A percentile compares a stretch with the other conserved stretches of the same genome.
phyloP scores from a whole-genome alignment of 2,797 vertebrate species.

The Anguilla pacifica region DNA sequence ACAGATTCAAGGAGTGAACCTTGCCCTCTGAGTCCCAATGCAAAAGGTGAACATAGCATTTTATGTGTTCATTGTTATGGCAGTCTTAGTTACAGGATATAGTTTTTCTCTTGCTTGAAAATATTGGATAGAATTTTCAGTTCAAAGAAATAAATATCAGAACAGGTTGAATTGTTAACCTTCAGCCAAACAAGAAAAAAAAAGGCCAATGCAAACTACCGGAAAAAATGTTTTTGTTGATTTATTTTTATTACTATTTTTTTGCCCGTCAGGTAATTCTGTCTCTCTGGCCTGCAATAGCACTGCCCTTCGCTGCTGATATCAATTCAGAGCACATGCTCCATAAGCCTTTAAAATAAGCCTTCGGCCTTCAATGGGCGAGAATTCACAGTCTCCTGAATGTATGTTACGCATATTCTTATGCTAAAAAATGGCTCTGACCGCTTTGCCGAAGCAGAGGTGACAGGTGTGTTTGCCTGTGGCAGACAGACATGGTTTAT shows the following conservation, averaged over 20 bases:
- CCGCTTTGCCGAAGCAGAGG: not conserved
- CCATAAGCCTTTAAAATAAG: not conserved
- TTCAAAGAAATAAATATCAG: not conserved
- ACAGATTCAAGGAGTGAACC: not conserved
- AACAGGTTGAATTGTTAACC: not conserved
- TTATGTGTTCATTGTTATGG: not conserved
- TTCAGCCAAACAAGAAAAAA: not conserved
- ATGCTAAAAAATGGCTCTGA: not conserved
- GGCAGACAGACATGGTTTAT: not conserved
- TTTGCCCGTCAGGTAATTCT: not conserved
- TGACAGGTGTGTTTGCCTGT: not conserved
- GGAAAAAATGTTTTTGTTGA: not conserved
- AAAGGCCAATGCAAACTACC: not conserved
- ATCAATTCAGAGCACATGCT: not conserved
- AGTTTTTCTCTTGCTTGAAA: not conserved
- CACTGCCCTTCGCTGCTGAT: not conserved
- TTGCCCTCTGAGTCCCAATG: not conserved
- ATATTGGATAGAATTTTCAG: not conserved
- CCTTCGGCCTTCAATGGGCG: not conserved
- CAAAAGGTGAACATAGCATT: not conserved
- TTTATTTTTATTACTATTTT: not conserved
- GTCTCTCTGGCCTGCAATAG: not conserved
- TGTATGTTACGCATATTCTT: not conserved
- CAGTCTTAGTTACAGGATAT: not conserved
- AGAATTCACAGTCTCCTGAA: not conserved